phyloP scores from a whole-genome alignment of 2,113 vertebrate genomes.

The Chelonoidis abingdonii region DNA sequence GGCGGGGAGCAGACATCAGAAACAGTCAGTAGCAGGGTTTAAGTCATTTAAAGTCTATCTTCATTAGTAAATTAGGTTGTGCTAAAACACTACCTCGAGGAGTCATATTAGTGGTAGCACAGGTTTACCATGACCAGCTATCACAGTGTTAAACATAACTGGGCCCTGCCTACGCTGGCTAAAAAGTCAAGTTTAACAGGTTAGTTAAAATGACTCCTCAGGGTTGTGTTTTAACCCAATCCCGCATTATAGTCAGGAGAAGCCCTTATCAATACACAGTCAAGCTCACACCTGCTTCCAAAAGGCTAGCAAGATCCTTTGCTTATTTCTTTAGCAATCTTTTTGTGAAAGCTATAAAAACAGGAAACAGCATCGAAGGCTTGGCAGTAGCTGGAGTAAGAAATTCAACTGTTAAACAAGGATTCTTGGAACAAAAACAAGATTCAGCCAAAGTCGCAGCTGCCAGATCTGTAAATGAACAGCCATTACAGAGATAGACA shows the following conservation, averaged over 20 bases:
- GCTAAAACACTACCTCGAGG: not conserved
- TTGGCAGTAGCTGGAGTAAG: conserved; percentile 36
- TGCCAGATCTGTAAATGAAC: conserved; percentile 47
- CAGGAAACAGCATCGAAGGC: not conserved
- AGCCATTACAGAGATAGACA: conserved; percentile 4
- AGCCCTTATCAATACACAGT: not conserved
- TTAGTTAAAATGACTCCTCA: not conserved
- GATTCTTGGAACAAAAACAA: conserved; percentile 43
- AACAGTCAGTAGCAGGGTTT: not conserved
- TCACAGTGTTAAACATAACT: not conserved
- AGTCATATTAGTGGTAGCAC: not conserved
- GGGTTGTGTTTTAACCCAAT: not conserved
- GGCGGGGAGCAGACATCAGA: not conserved
- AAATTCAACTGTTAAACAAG: conserved; percentile 14
- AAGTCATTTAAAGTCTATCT: not conserved
- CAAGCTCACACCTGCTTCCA: not conserved
- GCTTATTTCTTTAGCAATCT: not conserved
- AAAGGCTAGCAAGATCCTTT: not conserved
- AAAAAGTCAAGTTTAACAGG: not conserved
- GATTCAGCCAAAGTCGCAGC: conserved; percentile 53
- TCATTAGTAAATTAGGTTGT: not conserved
- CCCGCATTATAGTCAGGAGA: not conserved
- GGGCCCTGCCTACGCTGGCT: not conserved
- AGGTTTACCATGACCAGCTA: not conserved
- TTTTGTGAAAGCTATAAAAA: not conserved